Evolutionary conservation across 2,888 invertebrate species (phyloP).

Genomic region (Myopa testacea): DNA sequence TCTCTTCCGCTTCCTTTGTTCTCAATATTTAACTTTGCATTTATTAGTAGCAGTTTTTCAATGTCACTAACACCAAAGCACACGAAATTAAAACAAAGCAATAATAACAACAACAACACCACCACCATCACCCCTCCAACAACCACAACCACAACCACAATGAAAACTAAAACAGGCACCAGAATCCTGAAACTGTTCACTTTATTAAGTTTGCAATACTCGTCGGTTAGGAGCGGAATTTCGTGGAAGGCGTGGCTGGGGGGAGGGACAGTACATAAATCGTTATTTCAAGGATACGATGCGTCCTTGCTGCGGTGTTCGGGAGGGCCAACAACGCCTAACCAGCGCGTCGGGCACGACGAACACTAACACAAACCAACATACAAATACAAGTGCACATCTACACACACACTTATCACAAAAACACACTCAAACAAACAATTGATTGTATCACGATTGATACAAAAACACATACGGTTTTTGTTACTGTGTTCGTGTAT

Average conservation of each 20-base stretch:
- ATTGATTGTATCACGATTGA: background rate
- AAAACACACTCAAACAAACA: background rate
- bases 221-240: background rate
- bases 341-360: conserved; percentile 39
- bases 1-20: too few relatives aligned
- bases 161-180: background rate
- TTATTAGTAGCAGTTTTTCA: too few relatives aligned
- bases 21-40: too few relatives aligned
- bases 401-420: background rate
- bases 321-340: background rate
- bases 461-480: too few relatives aligned
- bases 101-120: too few relatives aligned
- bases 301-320: background rate
- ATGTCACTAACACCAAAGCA: too few relatives aligned
- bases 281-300: conserved; percentile 25
- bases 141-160: too few relatives aligned
- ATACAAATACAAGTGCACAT: conserved; percentile 1
- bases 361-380: conserved; percentile 3
- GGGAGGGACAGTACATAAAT: background rate
- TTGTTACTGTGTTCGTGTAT: too few relatives aligned
- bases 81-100: too few relatives aligned
- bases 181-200: background rate
- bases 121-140: too few relatives aligned
- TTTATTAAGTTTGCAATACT: conserved; percentile 3
- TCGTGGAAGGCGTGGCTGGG: background rate